Base-by-base conservation (phyloP, 2,888 invertebrate species). In the Agriopis leucophaearia region DNA sequence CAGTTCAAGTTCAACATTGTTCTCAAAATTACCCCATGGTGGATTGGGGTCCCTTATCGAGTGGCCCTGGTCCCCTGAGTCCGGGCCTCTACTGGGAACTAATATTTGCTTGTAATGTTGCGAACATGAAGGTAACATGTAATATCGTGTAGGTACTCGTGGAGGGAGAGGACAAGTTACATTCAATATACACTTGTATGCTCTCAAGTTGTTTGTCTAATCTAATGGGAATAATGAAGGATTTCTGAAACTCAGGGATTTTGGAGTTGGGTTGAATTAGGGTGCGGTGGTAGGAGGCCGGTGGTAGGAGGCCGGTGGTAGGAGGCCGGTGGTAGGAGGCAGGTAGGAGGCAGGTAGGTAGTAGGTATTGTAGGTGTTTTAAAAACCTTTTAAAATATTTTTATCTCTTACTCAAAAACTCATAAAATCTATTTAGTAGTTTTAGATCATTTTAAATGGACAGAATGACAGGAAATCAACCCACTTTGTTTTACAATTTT, bases 21-120 rank as follows among this genome's bases (percentile, higher is more conserved):
- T 27, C 27, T 27, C 27, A 27, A 27, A 27, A 27, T 6, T 40
- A 7, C n/a, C n/a, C n/a, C n/a, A n/a, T n/a, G 8, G 38, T 40
- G 38, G 38, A 40, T 10, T 10, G 0, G 15, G 36, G 27, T 27
- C 15, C 38, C 3, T 8, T 27, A 18, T n/a, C 36, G 8, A 36
- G 13, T 7, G 50, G 12, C 50, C 50, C n/a, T 12, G 16, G 12
- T 3, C n/a, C 10, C 27, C 38, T 16, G 8, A 54, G 5, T 40
- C 16, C 38, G 16, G 16, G 1, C 64, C 40, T 54, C 55, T 67
- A 56, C 66, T 40, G 4, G 8, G 64, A 65, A 66, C 63, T 66
- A 66, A 72, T 69, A 72, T 74, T 72, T 71, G 64, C 51, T 57
- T 36, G 57, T 69, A 67, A 74, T 58, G 64, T 71, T 45, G 64